Evolutionary conservation across 2,113 vertebrate genomes (phyloP), one percentile per base, ranked within the genome.

Genomic region (Pterocles orientalis): DNA sequence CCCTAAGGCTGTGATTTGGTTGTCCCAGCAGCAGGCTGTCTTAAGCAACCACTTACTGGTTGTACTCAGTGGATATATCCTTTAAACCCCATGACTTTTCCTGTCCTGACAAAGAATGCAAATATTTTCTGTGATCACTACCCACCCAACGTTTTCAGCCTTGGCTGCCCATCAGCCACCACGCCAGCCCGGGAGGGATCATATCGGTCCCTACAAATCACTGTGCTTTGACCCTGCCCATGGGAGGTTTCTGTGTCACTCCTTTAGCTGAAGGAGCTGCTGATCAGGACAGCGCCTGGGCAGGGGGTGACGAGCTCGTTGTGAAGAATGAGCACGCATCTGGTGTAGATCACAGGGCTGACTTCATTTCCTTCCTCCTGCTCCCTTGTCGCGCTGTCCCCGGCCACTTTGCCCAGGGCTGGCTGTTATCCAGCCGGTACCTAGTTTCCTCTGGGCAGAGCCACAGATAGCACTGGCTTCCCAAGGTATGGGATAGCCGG

Each of bases 151-250:
- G 3, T 36, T 29, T 83, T 64, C 45, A n/a, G 76, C 60, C 41
- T 41, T 50, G 76, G 73, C 76, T 14, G 5, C 64, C 62, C 57
- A 18, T 45, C 73, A 86, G 75, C n/a, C 36, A 28, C 39, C 20
- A 25, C 3, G 0, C 25, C 65, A 50, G 70, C 29, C 73, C 0
- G 0, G 31, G 51, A 25, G 14, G 39, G 43, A 77, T 66, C 51
- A 17, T 26, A 12, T 12, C 3, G 4, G 14, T 65, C 70, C 36
- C 31, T 51, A 0, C 34, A 72, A 34, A 53, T 31, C 66, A 11
- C n/a, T 13, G 1, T 0, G 28, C 64, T 77, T 45, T 14, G 2
- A 36, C 14, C 3, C 29, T 0, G 3, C 0, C 53, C 12, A 0
- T 10, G 57, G 26, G 47, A 25, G 24, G 14, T 26, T 3, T 47